phyloP scores from a whole-genome alignment of 1,140 invertebrate genomes.

The Zaprionus inermis region DNA sequence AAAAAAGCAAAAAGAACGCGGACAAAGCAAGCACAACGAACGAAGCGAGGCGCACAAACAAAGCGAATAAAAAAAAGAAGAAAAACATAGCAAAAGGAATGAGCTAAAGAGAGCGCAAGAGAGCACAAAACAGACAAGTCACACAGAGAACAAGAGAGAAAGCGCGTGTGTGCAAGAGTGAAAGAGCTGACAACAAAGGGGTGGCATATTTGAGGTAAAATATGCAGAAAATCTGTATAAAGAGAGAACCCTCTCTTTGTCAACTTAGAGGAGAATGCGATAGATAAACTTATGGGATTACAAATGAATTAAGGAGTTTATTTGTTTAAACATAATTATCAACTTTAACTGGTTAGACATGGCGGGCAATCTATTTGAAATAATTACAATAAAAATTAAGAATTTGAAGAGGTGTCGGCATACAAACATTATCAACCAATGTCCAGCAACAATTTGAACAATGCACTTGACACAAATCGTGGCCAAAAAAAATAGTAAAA shows the following conservation, averaged over 20 bases:
- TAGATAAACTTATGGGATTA: not conserved
- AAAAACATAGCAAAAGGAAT: slow-evolving; percentile 48
- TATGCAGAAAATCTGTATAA: not conserved
- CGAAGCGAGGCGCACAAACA: slow-evolving; percentile 37
- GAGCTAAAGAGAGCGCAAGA: slow-evolving; percentile 11
- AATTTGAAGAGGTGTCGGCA: slow-evolving; percentile 10
- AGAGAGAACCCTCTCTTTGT: not conserved
- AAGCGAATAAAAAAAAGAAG: slow-evolving; percentile 30
- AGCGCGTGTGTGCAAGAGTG: not conserved
- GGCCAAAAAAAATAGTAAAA: slow-evolving; percentile 18
- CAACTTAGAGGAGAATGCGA: too few species aligned
- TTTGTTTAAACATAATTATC: not conserved
- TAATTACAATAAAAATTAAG: not conserved
- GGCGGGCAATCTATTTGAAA: not conserved
- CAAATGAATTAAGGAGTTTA: not conserved
- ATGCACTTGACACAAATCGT: slow-evolving; percentile 64
- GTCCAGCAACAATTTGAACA: slow-evolving; percentile 22
- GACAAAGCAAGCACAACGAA: slow-evolving; percentile 52
- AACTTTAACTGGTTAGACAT: not conserved
- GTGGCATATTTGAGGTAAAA: slow-evolving; percentile 27
- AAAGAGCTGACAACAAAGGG: slow-evolving; percentile 17
- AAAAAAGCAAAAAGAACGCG: slow-evolving; percentile 39
- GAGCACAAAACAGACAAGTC: slow-evolving; percentile 6
- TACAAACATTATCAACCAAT: slow-evolving; percentile 25
- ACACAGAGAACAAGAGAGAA: not conserved